Percentiles rank a stretch among this genome's conserved stretches.
Conservation (phyloP, 1,140 invertebrate species). For the Marisa cornuarietis region DNA sequence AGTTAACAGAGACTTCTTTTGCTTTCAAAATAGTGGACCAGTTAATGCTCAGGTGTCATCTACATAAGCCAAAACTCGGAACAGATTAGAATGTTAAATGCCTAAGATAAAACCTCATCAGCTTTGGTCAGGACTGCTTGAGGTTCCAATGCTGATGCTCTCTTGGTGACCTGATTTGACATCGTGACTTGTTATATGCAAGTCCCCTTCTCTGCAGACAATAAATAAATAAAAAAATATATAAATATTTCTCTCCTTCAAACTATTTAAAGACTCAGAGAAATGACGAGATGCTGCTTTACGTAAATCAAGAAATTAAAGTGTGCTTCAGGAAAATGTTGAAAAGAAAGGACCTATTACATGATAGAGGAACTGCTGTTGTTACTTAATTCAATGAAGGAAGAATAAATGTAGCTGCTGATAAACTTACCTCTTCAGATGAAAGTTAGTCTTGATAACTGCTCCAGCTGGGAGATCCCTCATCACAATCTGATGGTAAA, state of each 20-base stretch:
- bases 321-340: not conserved
- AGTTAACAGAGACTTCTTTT: no score
- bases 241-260: no score
- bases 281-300: not conserved
- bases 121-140: slow-evolving; percentile 13
- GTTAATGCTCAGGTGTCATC: no score
- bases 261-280: not conserved
- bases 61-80: no score
- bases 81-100: not conserved
- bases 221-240: slow-evolving; percentile 4
- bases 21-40: no score
- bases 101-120: slow-evolving; percentile 20
- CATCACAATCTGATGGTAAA: slow-evolving; percentile 52
- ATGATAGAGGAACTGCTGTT: not conserved
- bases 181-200: slow-evolving; percentile 56
- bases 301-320: no score
- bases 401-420: not conserved
- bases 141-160: slow-evolving; percentile 42
- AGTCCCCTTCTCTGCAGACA: slow-evolving; percentile 50
- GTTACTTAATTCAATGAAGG: not conserved
- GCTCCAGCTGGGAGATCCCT: slow-evolving; percentile 47
- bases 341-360: not conserved
- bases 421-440: slow-evolving; percentile 57
- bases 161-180: slow-evolving; percentile 42
- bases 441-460: slow-evolving; percentile 48